Evolutionary conservation across 2,888 invertebrate genomes (phyloP).

Genomic region (Blera fallax): DNA sequence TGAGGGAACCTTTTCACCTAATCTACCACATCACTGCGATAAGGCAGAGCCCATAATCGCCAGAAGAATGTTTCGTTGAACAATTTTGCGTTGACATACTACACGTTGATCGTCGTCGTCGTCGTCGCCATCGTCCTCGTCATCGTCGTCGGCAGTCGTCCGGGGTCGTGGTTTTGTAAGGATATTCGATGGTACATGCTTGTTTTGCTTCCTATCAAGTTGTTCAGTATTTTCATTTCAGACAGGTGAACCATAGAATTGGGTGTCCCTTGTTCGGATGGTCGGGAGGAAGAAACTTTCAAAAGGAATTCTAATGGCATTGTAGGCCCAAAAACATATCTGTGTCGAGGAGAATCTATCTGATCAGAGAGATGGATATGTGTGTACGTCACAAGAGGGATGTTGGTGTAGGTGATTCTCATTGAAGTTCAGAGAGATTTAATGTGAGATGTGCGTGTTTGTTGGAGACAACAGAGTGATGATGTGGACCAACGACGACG

Average conservation of each 20-base stretch:
- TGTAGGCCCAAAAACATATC: neutral
- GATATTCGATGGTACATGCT: neutral
- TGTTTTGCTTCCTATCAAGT: neutral
- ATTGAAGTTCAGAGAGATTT: constrained; percentile 11
- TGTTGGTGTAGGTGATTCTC: constrained; percentile 5
- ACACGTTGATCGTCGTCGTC: constrained; percentile 6
- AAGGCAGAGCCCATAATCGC: neutral
- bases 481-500: constrained; percentile 12
- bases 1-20: constrained; percentile 34
- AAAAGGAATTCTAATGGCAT: constrained; percentile 46
- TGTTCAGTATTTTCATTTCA: neutral
- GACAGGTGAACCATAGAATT: constrained; percentile 31
- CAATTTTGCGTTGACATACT: constrained; percentile 37
- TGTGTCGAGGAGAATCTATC: neutral
- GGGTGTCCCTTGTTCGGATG: constrained; percentile 23
- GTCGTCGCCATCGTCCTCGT: neutral
- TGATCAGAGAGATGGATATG: neutral
- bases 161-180: constrained; percentile 25
- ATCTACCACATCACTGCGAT: constrained; percentile 45
- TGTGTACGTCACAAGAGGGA: neutral
- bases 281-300: constrained; percentile 17
- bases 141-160: neutral
- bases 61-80: constrained; percentile 13
- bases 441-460: constrained; percentile 26
- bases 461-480: constrained; percentile 21